phyloP scores from a whole-genome alignment of 2,888 invertebrate species.

The Lutraria lutraria region DNA sequence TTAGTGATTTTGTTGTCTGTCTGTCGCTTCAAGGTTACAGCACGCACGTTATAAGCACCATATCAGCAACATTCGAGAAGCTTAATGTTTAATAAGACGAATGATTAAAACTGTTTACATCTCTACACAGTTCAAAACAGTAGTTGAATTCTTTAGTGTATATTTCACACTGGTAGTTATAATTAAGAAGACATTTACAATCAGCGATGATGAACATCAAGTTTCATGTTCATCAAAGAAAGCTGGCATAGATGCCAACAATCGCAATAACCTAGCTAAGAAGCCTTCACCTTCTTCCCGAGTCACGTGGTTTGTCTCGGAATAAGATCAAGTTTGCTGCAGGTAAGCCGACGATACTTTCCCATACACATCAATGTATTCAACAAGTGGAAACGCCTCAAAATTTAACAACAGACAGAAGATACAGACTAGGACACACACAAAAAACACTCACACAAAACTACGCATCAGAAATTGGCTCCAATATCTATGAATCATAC shows the following conservation, averaged over 20 bases:
- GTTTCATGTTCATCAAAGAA: conserved; percentile 7
- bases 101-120: neutral
- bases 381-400: neutral
- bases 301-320: neutral
- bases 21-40: neutral
- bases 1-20: neutral
- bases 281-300: neutral
- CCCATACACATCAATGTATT: neutral
- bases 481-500: neutral
- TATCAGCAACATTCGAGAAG: neutral
- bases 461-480: neutral
- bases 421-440: neutral
- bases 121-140: neutral
- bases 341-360: neutral
- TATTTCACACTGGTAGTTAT: neutral
- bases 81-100: neutral
- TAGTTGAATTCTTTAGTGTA: neutral
- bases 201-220: neutral
- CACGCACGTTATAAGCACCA: neutral
- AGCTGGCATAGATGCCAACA: neutral
- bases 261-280: neutral
- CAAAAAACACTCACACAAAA: neutral
- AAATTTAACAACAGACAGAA: neutral
- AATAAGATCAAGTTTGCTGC: neutral
- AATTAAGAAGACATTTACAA: neutral